These are phyloP conservation scores for Epiblema foenella DNA, from an alignment of 2,888 invertebrate species.

Conservation along the genomic window DNA sequence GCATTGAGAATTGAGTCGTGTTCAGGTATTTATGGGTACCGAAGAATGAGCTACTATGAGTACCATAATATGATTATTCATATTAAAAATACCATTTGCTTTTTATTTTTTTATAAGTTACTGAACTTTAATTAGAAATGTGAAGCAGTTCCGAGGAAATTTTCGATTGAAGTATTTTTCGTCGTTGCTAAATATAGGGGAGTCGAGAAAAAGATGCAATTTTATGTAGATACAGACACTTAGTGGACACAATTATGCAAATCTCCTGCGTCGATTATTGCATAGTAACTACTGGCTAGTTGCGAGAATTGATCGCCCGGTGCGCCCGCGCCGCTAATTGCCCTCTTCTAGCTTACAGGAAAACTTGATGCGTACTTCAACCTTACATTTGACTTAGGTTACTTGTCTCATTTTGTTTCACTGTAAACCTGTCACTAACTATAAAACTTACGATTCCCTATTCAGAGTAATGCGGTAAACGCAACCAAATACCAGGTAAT, in stretches of 20 bases:
- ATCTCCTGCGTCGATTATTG: slow-evolving; percentile 77
- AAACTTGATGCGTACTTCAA: slow-evolving; percentile 3
- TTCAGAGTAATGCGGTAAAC: slow-evolving; percentile 12
- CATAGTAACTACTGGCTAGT: slow-evolving; percentile 76
- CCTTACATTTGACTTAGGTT: neutral
- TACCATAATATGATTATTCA: no score
- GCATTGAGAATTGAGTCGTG: no score
- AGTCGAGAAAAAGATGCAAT: slow-evolving; percentile 77
- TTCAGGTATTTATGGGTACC: no score
- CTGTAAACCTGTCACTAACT: neutral
- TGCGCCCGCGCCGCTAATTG: slow-evolving; percentile 37
- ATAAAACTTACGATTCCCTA: slow-evolving; percentile 5
- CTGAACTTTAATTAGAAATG: slow-evolving; percentile 59
- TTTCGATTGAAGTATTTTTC: slow-evolving; percentile 57
- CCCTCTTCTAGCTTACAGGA: slow-evolving; percentile 29
- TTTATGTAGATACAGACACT: slow-evolving; percentile 82
- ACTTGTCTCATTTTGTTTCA: neutral
- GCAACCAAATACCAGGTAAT: slow-evolving; percentile 20
- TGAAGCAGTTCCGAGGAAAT: slow-evolving; percentile 53
- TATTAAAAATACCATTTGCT: no score
- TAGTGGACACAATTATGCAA: slow-evolving; percentile 81
- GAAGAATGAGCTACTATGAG: no score
- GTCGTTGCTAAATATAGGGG: slow-evolving; percentile 72
- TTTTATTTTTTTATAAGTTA: no score
- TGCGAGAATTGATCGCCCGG: slow-evolving; percentile 71